Percentiles rank a stretch among this genome's conserved stretches.
These are phyloP conservation scores for Drosophila pallidifrons DNA, from an alignment of 1,140 invertebrate species.

Conservation along the genomic window DNA sequence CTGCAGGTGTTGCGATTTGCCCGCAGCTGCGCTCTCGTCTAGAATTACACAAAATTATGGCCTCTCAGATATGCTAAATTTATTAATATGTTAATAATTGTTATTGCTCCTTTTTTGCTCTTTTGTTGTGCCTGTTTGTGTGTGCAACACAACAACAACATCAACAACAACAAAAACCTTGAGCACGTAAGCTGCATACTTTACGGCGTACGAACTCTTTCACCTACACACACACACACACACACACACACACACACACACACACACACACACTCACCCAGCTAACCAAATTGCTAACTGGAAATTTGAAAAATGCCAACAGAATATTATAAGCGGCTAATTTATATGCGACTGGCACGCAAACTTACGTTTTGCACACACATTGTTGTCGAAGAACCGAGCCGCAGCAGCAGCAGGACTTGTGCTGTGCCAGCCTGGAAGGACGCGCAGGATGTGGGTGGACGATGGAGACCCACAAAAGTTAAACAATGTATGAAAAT, in stretches of 20 bases:
- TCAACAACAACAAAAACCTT: conserved; percentile 51
- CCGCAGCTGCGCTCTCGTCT: conserved; percentile 70
- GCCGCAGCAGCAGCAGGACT: background rate
- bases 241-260: conserved; percentile 18
- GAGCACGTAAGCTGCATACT: conserved; percentile 77
- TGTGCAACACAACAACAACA: conserved; percentile 6
- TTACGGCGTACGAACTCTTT: conserved; percentile 81
- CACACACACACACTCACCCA: conserved; percentile 18
- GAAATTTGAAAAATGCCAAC: conserved; percentile 82
- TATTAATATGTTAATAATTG: conserved; percentile 84
- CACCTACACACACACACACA: conserved; percentile 47
- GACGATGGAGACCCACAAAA: conserved; percentile 16
- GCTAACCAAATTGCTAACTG: conserved; percentile 69
- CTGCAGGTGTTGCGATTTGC: conserved; percentile 56
- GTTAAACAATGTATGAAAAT: conserved; percentile 82
- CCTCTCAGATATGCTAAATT: conserved; percentile 81
- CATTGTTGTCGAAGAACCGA: conserved; percentile 60
- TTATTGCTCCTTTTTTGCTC: conserved; percentile 46
- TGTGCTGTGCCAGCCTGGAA: conserved; percentile 6
- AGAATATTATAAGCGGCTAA: conserved; percentile 83
- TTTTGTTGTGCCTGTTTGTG: conserved; percentile 19
- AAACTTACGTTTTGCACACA: conserved; percentile 83
- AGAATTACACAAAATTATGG: conserved; percentile 81
- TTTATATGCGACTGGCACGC: conserved; percentile 80
- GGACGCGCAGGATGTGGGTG: conserved; percentile 42